Percentiles rank a stretch among this genome's conserved stretches.
These are phyloP conservation scores for Druon quercuslanigerum DNA, from an alignment of 1,140 invertebrate genomes.

Conservation along the genomic window DNA sequence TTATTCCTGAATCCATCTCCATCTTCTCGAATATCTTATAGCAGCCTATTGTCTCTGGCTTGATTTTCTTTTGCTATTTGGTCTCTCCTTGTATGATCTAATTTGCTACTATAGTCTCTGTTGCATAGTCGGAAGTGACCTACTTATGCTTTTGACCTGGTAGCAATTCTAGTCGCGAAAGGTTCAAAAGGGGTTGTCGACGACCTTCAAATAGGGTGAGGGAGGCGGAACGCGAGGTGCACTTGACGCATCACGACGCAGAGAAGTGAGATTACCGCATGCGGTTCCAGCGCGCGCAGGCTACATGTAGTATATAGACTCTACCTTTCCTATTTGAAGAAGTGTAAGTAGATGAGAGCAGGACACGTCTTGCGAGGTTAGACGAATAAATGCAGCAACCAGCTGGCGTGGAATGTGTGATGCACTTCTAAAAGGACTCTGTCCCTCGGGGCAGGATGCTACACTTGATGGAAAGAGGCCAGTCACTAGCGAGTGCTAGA, in stretches of 20 bases:
- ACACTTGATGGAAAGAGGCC: neutral
- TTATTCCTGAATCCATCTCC: slow-evolving; percentile 22
- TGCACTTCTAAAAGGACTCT: slow-evolving; percentile 41
- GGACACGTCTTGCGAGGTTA: neutral
- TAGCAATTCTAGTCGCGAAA: slow-evolving; percentile 55
- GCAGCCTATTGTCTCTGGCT: neutral
- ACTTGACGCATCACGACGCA: slow-evolving; percentile 67
- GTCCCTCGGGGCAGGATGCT: slow-evolving; percentile 36
- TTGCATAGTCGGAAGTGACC: slow-evolving; percentile 58
- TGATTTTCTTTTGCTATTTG: neutral
- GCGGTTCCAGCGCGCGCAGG: slow-evolving; percentile 67
- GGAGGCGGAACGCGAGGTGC: slow-evolving; percentile 54
- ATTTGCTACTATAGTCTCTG: neutral
- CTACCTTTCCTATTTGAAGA: slow-evolving; percentile 39
- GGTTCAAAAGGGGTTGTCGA: slow-evolving; percentile 49
- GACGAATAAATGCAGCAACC: neutral
- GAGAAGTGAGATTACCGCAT: slow-evolving; percentile 64
- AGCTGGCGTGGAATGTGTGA: slow-evolving; percentile 31
- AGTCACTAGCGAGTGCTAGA: neutral
- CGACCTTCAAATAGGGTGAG: slow-evolving; percentile 45
- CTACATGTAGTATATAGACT: slow-evolving; percentile 34
- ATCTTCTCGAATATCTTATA: slow-evolving; percentile 30
- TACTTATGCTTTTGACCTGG: slow-evolving; percentile 67
- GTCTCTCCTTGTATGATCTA: too few species aligned
- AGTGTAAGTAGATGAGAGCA: neutral